Evolutionary conservation across 2,888 invertebrate genomes (phyloP), one percentile per base, ranked within the genome.

Genomic region (Callinectes sapidus): DNA sequence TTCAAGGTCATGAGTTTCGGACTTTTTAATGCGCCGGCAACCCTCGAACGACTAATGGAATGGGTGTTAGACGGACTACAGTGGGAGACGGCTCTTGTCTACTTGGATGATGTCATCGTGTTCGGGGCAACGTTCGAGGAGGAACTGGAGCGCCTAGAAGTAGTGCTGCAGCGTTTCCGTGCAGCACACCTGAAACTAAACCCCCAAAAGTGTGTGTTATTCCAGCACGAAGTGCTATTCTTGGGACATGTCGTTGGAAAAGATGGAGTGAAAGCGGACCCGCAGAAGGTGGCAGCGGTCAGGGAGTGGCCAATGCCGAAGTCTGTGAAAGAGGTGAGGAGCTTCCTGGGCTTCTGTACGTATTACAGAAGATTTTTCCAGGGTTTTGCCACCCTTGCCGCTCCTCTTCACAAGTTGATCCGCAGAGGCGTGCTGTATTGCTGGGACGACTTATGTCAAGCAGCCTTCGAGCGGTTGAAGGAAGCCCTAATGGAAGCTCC

Each of bases 341-440:
- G 94, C 39, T 95, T 95, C 91, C 39, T 95, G 1, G 95, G 95
- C 1, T 92, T 95, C n/a, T 95, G 95, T 90, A 92, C 93, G 1
- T 95, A 95, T 90, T 95, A 95, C 92, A 85, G 94, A 16, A 28
- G 93, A 32, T 94, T 95, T 88, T 95, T 95, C 18, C 87, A 77
- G 55, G 92, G 93, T n/a, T 95, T 95, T 92, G 94, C 95, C 8
- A 88, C 90, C 0, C 94, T 95, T 28, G 93, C 95, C 0, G 95
- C 94, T 90, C 95, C 95, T 18, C 71, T 95, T 0, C 94, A 95
- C 71, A 23, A 61, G 18, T 61, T 95, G 42, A 85, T 87, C 0
- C 13, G 66, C 14, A 89, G 39, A 18, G 77, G 89, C 1, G 23
- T 14, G 39, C 2, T 16, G 42, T 89, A 89, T 5, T 23, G 23